These are phyloP conservation scores for Tromatobia lineatoria DNA, from an alignment of 2,888 invertebrate genomes.

Conservation along the genomic window DNA sequence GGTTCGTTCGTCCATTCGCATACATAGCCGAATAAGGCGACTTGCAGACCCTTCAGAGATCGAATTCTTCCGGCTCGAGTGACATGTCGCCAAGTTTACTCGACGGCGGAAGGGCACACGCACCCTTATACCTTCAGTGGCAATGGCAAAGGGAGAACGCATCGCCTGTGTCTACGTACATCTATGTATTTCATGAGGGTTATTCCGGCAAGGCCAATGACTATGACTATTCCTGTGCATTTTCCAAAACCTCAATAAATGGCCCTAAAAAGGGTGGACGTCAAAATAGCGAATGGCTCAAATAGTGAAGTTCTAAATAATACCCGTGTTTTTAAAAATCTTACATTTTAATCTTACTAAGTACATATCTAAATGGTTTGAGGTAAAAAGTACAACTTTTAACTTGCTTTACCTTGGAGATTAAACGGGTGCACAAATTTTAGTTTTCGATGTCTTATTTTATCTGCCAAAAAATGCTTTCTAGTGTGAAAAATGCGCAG, in stretches of 20 bases:
- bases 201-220: slow-evolving; percentile 1
- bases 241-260: slow-evolving; percentile 12
- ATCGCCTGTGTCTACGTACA: slow-evolving; percentile 5
- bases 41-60: slow-evolving; percentile 76
- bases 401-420: too few species aligned
- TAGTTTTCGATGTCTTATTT: too few species aligned
- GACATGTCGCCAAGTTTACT: slow-evolving; percentile 84
- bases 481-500: too few species aligned
- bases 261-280: too few species aligned
- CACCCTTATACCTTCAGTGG: slow-evolving; percentile 39
- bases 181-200: slow-evolving; percentile 2
- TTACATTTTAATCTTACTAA: too few species aligned
- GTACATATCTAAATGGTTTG: too few species aligned
- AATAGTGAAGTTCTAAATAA: too few species aligned
- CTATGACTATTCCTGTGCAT: background rate
- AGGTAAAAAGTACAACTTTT: too few species aligned
- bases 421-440: too few species aligned
- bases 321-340: too few species aligned
- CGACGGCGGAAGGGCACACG: slow-evolving; percentile 61
- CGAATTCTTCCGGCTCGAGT: slow-evolving; percentile 85
- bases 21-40: slow-evolving; percentile 49
- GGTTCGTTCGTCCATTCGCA: slow-evolving; percentile 69
- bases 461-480: too few species aligned
- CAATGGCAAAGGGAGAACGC: slow-evolving; percentile 20
- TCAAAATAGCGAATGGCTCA: too few species aligned